Base-by-base conservation (phyloP, 37 sponge, comb jelly and placozoan species). In the Lycopodina hypogea region DNA sequence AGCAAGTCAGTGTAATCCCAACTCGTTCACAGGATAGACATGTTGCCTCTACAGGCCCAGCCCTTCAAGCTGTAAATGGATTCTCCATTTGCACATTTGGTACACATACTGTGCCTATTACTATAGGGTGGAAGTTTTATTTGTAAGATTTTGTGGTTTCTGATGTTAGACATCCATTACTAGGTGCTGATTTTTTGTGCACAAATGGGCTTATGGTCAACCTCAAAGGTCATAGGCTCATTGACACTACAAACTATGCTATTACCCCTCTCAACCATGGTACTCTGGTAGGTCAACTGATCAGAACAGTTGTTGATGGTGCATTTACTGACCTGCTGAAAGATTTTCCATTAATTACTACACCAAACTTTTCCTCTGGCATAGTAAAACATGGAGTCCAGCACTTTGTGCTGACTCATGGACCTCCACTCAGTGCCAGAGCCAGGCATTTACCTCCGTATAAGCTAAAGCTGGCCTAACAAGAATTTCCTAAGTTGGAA, bases 131-230 rank as follows among this genome's bases (percentile, higher is more conserved):
- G 26, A 62, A 64, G 42, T n/a, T 1, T 12, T 62, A 32, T 41
- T 17, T 42, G 14, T 62, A 42, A 64, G 36, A 34, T 28, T 63
- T 77, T 37, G 28, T 61, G 42, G 59, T 62, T 39, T 63, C 77
- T 23, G 77, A 77, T 18, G 77, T 77, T 24, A 40, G 50, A 21
- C 40, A 48, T n/a, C 77, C 77, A 22, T 40, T 77, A 26, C n/a
- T 63, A 14, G 63, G 77, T 28, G 77, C 77, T 21, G 77, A 77
- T 77, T 77, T 77, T 35, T 62, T 77, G 23, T 62, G 64, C 62
- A 30, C 77, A 7, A 34, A 77, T 62, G 30, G 38, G 28, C 64
- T 35, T 11, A 41, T n/a, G n/a, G n/a, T n/a, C n/a, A n/a, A n/a
- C n/a, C n/a, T n/a, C n/a, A n/a, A n/a, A n/a, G n/a, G 58, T 34